Conservation (phyloP, 2,113 vertebrate species). For the Ceyx melanurus region DNA sequence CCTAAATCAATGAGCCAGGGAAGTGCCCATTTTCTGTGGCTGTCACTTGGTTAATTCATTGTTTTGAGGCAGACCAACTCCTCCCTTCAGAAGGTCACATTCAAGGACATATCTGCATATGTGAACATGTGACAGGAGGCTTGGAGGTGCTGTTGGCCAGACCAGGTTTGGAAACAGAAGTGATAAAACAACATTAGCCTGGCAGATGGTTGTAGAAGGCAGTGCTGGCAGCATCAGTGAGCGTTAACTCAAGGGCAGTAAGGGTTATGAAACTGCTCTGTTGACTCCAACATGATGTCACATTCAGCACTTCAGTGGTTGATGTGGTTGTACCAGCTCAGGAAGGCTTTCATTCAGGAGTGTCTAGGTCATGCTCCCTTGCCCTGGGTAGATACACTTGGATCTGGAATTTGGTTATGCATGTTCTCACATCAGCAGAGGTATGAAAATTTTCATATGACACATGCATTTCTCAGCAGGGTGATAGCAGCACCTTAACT, state of each 20-base stretch:
- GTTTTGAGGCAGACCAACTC: neutral
- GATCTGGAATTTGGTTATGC: neutral
- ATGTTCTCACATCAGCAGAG: neutral
- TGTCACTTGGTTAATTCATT: neutral
- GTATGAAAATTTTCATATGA: neutral
- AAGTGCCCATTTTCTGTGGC: neutral
- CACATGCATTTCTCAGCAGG: neutral
- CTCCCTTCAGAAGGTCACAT: neutral
- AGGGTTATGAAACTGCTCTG: neutral
- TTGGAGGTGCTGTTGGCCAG: neutral
- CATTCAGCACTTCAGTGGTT: neutral
- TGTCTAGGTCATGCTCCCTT: neutral
- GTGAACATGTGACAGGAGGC: neutral
- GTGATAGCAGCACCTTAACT: neutral
- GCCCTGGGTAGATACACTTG: neutral
- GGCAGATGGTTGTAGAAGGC: neutral
- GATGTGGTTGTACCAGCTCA: neutral
- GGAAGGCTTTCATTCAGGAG: neutral
- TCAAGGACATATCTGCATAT: neutral
- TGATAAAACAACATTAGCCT: fast-evolving
- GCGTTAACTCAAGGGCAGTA: neutral
- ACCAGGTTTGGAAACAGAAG: neutral
- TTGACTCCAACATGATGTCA: neutral
- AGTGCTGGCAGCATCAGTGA: neutral
- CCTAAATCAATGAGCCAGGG: neutral